A percentile compares a stretch with the other conserved stretches of the same genome.
These are phyloP conservation scores for Zaprionus taronus DNA, from an alignment of 1,140 invertebrate genomes.

Conservation along the genomic window DNA sequence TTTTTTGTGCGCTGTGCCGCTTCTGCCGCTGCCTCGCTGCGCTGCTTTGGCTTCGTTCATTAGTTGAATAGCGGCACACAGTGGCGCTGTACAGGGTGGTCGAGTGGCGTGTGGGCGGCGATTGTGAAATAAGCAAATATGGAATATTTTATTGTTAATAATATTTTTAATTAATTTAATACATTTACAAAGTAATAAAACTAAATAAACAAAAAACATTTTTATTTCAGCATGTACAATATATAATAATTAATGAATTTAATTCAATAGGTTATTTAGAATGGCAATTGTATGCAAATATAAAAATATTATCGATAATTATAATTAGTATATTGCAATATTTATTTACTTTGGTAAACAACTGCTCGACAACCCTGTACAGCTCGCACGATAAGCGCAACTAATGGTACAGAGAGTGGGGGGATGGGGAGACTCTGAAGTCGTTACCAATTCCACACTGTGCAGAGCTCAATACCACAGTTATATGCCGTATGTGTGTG, in stretches of 20 bases:
- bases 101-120: not conserved
- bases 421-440: not conserved
- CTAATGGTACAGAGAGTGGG: constrained; percentile 51
- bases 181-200: too few species aligned
- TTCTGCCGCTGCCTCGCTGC: constrained; percentile 39
- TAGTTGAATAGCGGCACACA: constrained; percentile 61
- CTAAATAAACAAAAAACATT: not conserved
- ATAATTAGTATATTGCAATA: too few species aligned
- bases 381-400: constrained; percentile 40
- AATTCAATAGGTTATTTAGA: too few species aligned
- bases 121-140: not conserved
- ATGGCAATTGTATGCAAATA: too few species aligned
- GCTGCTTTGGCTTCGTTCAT: constrained; percentile 68
- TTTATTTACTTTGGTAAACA: too few species aligned
- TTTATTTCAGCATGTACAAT: too few species aligned
- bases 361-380: constrained; percentile 18
- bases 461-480: constrained; percentile 12
- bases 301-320: too few species aligned
- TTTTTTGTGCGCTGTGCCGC: constrained; percentile 46
- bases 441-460: constrained; percentile 2
- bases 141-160: not conserved
- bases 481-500: constrained; percentile 40
- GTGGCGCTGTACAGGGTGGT: constrained; percentile 45
- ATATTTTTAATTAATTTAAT: too few species aligned
- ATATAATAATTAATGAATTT: too few species aligned